Conservation (phyloP, 2,797 vertebrate species). For the Eleutherodactylus coqui region DNA sequence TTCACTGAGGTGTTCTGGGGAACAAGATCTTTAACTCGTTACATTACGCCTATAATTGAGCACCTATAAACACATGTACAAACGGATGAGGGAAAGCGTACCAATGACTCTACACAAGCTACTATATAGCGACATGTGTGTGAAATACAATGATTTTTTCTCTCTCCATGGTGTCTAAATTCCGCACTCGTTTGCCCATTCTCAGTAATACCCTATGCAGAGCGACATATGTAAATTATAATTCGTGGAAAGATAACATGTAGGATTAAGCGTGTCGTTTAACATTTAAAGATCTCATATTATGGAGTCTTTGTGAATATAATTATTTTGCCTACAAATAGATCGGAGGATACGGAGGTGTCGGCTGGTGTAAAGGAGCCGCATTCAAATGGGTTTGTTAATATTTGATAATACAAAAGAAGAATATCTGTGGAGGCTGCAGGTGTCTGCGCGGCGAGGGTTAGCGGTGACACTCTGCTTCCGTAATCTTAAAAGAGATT, state of each 20-base stretch:
- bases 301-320: conserved; percentile 39
- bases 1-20: no score
- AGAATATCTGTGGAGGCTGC: neutral
- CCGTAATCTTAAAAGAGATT: conserved; percentile 30
- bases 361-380: conserved; percentile 22
- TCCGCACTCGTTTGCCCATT: neutral
- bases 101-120: neutral
- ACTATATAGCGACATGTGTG: neutral
- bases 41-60: no score
- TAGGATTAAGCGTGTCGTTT: conserved; percentile 39
- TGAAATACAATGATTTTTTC: neutral
- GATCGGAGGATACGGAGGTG: conserved; percentile 32
- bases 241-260: conserved; percentile 13
- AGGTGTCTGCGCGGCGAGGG: neutral
- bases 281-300: conserved; percentile 52
- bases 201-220: conserved; percentile 9
- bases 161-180: neutral
- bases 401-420: conserved; percentile 45
- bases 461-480: neutral
- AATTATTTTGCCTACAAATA: conserved; percentile 48
- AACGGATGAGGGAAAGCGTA: no score
- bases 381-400: conserved; percentile 47
- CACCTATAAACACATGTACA: no score
- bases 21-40: no score
- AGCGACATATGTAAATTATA: neutral